Evolutionary conservation across 1,140 invertebrate genomes (phyloP), one percentile per base, ranked within the genome.

Genomic region (Catajapyx aquilonaris): DNA sequence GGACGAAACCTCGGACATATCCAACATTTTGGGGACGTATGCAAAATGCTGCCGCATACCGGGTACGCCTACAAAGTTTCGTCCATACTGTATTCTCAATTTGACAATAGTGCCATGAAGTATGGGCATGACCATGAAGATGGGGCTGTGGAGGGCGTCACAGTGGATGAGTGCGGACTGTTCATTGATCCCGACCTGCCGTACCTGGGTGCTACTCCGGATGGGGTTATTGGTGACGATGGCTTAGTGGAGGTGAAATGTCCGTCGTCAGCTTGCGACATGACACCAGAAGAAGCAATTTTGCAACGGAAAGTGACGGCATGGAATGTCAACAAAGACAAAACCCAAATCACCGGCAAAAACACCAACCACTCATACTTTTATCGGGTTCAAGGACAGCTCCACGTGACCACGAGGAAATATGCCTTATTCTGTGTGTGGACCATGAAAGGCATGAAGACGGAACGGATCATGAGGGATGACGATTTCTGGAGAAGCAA

Each of bases 351-450:
- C 5, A 16, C 22, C n/a, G 20, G 19, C n/a, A 21, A 50, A 11
- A 48, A 50, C 34, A 45, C 20, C 34, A 44, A 34, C 21, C 48
- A 52, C 31, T 30, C 37, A 16, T 48, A 50, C 39, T 52, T 42
- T 30, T 49, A 38, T 25, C 50, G 51, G 34, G 34, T 52, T 16
- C 46, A 50, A 22, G 43, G 44, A 10, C 46, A 50, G 34, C 23
- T 51, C 18, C 44, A 15, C n/a, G 28, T 51, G 1, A 47, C 39
- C 16, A 45, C 45, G 7, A 21, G 36, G 20, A 39, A 42, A 10
- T 51, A 45, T 39, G 46, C 46, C 38, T 43, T 52, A 39, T 48
- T 48, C 42, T 37, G 43, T 30, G 36, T 50, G 7, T 52, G 39
- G 39, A 38, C 43, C 28, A 20, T 28, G n/a, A 31, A 16, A 33